Conservation (phyloP, 2,797 vertebrate genomes). For the Arnoldichthys spilopterus region DNA sequence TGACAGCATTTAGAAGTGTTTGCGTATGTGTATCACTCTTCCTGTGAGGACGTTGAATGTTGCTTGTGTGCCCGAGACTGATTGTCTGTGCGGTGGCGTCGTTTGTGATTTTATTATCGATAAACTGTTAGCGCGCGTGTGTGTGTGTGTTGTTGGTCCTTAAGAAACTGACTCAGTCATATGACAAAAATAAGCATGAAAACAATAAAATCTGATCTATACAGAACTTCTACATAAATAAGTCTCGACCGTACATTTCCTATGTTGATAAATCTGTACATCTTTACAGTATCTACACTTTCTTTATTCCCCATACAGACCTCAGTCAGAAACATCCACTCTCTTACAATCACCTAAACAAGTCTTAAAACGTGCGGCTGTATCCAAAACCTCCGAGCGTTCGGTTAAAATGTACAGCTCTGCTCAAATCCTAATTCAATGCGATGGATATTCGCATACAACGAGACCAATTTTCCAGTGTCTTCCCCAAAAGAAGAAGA, state of each 20-base stretch:
- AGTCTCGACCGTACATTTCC: constrained; percentile 79
- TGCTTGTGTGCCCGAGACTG: constrained; percentile 45
- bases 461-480: constrained; percentile 24
- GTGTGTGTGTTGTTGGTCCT: constrained; percentile 56
- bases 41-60: neutral
- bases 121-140: constrained; percentile 64
- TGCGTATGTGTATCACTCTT: neutral
- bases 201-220: constrained; percentile 84
- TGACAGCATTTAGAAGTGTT: neutral
- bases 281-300: constrained; percentile 85
- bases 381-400: constrained; percentile 60
- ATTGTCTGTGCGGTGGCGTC: constrained; percentile 48
- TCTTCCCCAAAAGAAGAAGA: neutral
- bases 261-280: constrained; percentile 73
- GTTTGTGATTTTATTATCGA: constrained; percentile 55
- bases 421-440: constrained; percentile 6
- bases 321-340: constrained; percentile 26
- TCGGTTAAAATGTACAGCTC: constrained; percentile 36
- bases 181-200: constrained; percentile 77
- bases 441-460: neutral
- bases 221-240: constrained; percentile 88
- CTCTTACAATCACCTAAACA: neutral
- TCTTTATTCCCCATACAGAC: constrained; percentile 82
- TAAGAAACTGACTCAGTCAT: constrained; percentile 49
- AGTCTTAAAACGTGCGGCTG: constrained; percentile 48